Base-by-base conservation (phyloP, 1,140 invertebrate genomes). In the Chymomyza costata region DNA sequence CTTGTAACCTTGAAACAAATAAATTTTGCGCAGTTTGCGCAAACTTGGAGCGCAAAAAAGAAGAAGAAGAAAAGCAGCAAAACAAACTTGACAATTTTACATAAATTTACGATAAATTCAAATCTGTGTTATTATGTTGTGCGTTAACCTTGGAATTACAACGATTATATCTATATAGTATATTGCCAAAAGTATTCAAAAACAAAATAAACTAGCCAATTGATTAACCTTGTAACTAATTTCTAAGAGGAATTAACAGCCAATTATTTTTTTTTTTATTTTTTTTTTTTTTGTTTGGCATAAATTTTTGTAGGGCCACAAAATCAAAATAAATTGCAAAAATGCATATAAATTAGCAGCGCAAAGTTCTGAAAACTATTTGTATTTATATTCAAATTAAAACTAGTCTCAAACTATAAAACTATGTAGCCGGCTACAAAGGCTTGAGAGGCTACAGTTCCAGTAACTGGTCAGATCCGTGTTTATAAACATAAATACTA, bases 391-490 rank as follows among this genome's bases (percentile, higher is more conserved):
- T 76, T 76, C 73, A 76, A 76, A 76, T 76, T 76, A 10, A 76
- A 80, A 76, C 71, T 76, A 66, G 71, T 76, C 68, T 78, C 78
- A 76, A 76, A 80, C 71, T 78, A 76, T 76, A 76, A 76, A 76
- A 71, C 53, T 66, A 55, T 78, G 62, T 58, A 80, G 65, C 3
- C 21, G 8, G 3, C 3, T 66, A 76, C 71, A 76, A 76, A 78
- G 73, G 63, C 52, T 80, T n/a, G n/a, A n/a, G n/a, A n/a, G n/a
- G n/a, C n/a, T n/a, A n/a, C n/a, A n/a, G n/a, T n/a, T n/a, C n/a
- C n/a, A n/a, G n/a, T n/a, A n/a, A n/a, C n/a, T n/a, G 30, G 45
- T 31, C 49, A 78, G 71, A 78, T 78, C 71, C 71, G 71, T 78
- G 71, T 78, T 80, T 78, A 68, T 71, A 45, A 78, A 78, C n/a